Base-by-base conservation (phyloP, 92 coral and sea anemone species). In the Phenganax stokvisi region DNA sequence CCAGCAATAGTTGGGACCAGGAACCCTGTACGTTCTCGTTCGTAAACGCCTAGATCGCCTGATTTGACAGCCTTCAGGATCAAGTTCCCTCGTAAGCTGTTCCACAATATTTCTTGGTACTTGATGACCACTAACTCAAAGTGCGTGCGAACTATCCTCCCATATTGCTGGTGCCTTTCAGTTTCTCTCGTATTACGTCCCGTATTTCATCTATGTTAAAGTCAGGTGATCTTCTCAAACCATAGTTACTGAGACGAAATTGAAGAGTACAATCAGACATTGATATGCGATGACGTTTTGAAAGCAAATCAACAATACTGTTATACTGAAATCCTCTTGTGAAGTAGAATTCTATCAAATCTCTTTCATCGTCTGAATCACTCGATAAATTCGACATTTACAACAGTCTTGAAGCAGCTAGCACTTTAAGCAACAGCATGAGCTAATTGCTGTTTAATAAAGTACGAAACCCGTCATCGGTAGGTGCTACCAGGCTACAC, bases 261-360 rank as follows among this genome's bases (percentile, higher is more conserved):
- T 54, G 80, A 27, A 89, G 81, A 28, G 89, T 86, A 25, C 86
- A 83, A 68, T 81, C 88, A n/a, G 85, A 81, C 53, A 89, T 89
- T 12, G 81, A 13, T 61, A 89, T 84, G 27, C 77, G 85, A 54
- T 86, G 92, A 56, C 71, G 70, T 86, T 86, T 86, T 25, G 68
- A 84, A 56, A 89, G 69, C 47, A 86, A 85, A 71, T 77, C 61
- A 20, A 89, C 89, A 57, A 83, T 86, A 76, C 85, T 84, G 28
- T 83, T 75, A 64, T 89, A 80, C 71, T 81, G 72, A 75, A 64
- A 89, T 63, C 92, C 89, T 77, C 87, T 69, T 1, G 75, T 69
- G 57, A 86, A 89, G 58, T 86, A 86, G 79, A 74, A 86, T 37
- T 71, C 70, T 66, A 80, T 80, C 37, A 84, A 11, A 10, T 59